Evolutionary conservation across 2,888 invertebrate species (phyloP).

Genomic region (Chalcosyrphus nemorum): DNA sequence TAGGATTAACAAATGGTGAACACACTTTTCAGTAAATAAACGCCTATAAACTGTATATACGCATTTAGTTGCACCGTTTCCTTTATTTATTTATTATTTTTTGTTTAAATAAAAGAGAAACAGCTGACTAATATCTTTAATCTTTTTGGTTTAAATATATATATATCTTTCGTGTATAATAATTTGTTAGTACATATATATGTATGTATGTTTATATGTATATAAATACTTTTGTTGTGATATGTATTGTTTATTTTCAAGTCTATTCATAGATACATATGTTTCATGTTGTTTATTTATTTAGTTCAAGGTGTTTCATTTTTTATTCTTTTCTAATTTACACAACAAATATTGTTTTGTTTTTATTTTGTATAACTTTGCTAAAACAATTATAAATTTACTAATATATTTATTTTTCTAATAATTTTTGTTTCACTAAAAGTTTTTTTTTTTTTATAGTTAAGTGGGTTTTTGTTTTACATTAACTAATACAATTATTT

Average conservation of each 20-base stretch:
- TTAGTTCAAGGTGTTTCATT: constrained; percentile 23
- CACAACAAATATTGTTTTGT: not conserved
- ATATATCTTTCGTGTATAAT: constrained; percentile 20
- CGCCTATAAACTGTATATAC: constrained; percentile 10
- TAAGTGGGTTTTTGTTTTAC: constrained; percentile 34
- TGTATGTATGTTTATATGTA: constrained; percentile 58
- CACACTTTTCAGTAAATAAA: constrained; percentile 55
- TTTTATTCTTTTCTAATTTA: constrained; percentile 22
- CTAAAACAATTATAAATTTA: constrained; percentile 26
- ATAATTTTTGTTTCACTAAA: constrained; percentile 17
- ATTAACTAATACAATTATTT: constrained; percentile 31
- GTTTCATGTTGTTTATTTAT: constrained; percentile 22
- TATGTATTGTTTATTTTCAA: constrained; percentile 79
- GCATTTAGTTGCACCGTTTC: constrained; percentile 11
- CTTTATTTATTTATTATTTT: constrained; percentile 18
- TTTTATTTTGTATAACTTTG: constrained; percentile 3
- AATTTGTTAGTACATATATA: constrained; percentile 16
- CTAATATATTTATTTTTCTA: constrained; percentile 22
- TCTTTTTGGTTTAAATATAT: not conserved
- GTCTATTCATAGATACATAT: constrained; percentile 78
- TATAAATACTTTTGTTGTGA: constrained; percentile 74
- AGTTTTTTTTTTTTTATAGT: not conserved
- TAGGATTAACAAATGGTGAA: constrained; percentile 65
- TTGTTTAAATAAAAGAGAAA: constrained; percentile 15
- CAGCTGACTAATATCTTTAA: not conserved